These are phyloP conservation scores for Pseudomugil tenellus DNA, from an alignment of 2,797 vertebrate genomes.

Conservation along the genomic window DNA sequence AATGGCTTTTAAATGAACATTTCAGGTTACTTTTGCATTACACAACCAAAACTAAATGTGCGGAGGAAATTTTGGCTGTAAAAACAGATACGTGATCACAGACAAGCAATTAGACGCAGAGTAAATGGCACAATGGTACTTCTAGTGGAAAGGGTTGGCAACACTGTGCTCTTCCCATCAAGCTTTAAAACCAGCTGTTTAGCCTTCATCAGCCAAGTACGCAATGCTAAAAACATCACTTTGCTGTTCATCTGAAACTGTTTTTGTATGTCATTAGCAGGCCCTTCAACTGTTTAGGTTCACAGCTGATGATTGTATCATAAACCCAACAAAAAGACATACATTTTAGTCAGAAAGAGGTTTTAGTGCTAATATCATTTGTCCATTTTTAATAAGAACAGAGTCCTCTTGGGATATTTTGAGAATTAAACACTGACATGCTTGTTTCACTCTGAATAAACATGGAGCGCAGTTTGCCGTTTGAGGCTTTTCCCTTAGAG, in stretches of 20 bases:
- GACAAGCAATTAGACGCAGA: neutral
- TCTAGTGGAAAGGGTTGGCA: neutral
- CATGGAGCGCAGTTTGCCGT: slow-evolving; percentile 55
- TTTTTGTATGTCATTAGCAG: slow-evolving; percentile 17
- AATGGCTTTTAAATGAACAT: neutral
- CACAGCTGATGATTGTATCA: slow-evolving; percentile 35
- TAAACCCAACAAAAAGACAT: slow-evolving; percentile 10
- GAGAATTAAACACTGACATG: slow-evolving; percentile 71
- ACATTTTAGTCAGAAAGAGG: slow-evolving; percentile 5
- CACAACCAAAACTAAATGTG: neutral
- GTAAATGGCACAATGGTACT: neutral
- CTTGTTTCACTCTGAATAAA: slow-evolving; percentile 74
- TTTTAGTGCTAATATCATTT: slow-evolving; percentile 20
- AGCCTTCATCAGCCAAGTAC: neutral
- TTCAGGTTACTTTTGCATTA: neutral
- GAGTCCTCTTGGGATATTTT: slow-evolving; percentile 55
- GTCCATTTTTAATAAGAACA: slow-evolving; percentile 59
- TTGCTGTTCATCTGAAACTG: slow-evolving; percentile 22
- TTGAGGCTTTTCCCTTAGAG: slow-evolving; percentile 68
- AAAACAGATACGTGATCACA: neutral
- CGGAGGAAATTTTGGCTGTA: neutral
- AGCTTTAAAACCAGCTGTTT: slow-evolving; percentile 6
- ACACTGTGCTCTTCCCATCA: neutral
- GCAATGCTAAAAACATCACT: neutral
- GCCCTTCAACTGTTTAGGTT: slow-evolving; percentile 40